A percentile compares a stretch with the other conserved stretches of the same genome.
These are phyloP conservation scores for Diarsia brunnea DNA, from an alignment of 2,888 invertebrate species.

Conservation along the genomic window DNA sequence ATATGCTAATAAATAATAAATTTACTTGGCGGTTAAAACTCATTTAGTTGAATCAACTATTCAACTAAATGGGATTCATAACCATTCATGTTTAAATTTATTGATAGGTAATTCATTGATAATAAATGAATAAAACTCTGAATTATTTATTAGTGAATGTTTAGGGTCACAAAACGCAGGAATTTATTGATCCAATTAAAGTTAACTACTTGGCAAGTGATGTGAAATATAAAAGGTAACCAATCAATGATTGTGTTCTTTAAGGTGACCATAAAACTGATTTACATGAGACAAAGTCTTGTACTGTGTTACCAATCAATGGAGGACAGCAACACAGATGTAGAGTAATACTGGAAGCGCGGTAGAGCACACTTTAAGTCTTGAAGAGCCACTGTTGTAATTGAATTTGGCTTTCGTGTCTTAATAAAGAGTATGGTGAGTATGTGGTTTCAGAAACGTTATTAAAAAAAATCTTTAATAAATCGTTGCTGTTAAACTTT, in stretches of 20 bases:
- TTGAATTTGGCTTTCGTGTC: not conserved
- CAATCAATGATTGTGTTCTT: conserved; percentile 58
- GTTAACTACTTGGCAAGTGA: conserved; percentile 60
- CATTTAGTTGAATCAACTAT: not conserved
- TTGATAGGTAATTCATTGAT: conserved; percentile 11
- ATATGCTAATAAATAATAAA: conserved; percentile 25
- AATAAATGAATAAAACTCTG: conserved; percentile 49
- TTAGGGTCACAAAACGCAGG: conserved; percentile 22
- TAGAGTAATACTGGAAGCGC: conserved; percentile 28
- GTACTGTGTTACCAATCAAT: not conserved
- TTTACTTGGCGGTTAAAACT: conserved; percentile 10
- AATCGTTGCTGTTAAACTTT: not conserved
- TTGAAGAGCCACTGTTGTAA: not conserved
- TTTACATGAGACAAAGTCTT: conserved; percentile 57
- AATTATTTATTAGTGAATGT: conserved; percentile 25
- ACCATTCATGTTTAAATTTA: conserved; percentile 13
- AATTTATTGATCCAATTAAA: conserved; percentile 61
- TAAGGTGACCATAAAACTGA: conserved; percentile 58
- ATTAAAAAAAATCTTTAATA: not conserved
- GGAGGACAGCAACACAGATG: not conserved
- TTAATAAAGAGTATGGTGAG: not conserved
- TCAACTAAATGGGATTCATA: not conserved
- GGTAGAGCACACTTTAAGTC: not conserved
- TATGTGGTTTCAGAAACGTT: not conserved
- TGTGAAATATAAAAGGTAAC: conserved; percentile 51